A percentile compares a stretch with the other conserved stretches of the same genome.
phyloP scores from a whole-genome alignment of 2,113 vertebrate genomes.

The Pelecanoides urinatrix region DNA sequence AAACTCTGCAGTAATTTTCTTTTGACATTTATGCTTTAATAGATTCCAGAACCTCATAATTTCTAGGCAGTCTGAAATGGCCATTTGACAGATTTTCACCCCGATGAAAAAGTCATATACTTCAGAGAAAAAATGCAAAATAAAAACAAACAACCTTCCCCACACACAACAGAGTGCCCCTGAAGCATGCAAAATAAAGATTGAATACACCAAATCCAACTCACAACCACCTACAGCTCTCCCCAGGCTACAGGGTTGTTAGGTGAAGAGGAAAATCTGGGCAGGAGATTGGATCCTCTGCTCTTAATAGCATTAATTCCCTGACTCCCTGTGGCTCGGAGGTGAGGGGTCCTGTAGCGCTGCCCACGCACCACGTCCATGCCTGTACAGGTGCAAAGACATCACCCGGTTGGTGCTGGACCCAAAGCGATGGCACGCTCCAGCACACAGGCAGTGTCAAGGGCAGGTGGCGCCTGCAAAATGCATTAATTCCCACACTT shows the following conservation, averaged over 20 bases:
- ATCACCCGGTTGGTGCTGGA: not conserved
- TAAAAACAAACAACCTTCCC: conserved; percentile 24
- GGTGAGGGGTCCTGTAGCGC: not conserved
- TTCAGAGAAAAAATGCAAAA: conserved; percentile 46
- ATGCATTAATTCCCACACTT: not conserved
- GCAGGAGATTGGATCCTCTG: not conserved
- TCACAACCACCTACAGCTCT: not conserved
- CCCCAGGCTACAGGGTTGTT: not conserved
- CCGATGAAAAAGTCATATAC: conserved; percentile 49
- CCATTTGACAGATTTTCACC: conserved; percentile 57
- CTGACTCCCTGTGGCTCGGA: not conserved
- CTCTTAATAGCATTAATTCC: not conserved
- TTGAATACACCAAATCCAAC: not conserved
- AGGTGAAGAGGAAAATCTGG: not conserved
- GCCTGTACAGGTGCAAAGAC: not conserved
- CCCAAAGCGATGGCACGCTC: not conserved
- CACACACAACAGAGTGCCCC: not conserved
- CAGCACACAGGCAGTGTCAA: not conserved
- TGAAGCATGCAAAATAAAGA: not conserved
- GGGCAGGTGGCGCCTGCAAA: not conserved
- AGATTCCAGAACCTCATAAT: conserved; percentile 74
- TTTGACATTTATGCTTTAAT: conserved; percentile 76
- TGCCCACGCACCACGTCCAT: not conserved
- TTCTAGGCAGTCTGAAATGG: conserved; percentile 62
- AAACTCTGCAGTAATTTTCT: conserved; percentile 70